Conservation (phyloP, 2,113 vertebrate genomes). For the Etia nguti region DNA sequence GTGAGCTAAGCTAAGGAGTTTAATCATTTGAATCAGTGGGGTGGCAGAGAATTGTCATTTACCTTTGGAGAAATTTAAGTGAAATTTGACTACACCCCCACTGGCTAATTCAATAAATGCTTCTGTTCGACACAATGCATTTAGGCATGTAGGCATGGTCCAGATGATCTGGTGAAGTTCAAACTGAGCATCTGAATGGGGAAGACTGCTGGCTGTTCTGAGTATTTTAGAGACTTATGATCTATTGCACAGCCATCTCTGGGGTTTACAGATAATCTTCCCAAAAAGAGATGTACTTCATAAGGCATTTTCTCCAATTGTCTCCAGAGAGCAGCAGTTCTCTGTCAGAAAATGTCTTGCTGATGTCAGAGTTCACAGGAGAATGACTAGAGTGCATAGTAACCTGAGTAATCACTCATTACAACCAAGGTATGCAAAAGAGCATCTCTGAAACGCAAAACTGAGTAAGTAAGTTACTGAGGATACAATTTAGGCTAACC, state of each 20-base stretch:
- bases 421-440: neutral
- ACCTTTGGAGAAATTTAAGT: neutral
- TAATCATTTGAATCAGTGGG: neutral
- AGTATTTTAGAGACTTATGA: neutral
- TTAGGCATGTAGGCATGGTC: neutral
- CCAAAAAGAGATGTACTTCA: neutral
- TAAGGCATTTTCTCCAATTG: neutral
- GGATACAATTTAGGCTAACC: neutral
- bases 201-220: neutral
- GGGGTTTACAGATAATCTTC: neutral
- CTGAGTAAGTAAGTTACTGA: neutral
- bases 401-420: neutral
- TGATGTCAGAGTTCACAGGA: neutral
- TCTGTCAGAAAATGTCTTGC: neutral
- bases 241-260: neutral
- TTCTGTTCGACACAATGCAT: neutral
- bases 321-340: neutral
- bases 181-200: neutral
- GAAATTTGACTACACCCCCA: neutral
- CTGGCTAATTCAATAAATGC: neutral
- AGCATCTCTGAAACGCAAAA: neutral
- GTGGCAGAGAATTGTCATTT: neutral
- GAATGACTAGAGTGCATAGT: neutral
- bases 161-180: neutral
- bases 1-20: constrained; percentile 39